Base-by-base conservation (phyloP, 64 coral and sea anemone species). In the Hydrozoanthus tunicans region DNA sequence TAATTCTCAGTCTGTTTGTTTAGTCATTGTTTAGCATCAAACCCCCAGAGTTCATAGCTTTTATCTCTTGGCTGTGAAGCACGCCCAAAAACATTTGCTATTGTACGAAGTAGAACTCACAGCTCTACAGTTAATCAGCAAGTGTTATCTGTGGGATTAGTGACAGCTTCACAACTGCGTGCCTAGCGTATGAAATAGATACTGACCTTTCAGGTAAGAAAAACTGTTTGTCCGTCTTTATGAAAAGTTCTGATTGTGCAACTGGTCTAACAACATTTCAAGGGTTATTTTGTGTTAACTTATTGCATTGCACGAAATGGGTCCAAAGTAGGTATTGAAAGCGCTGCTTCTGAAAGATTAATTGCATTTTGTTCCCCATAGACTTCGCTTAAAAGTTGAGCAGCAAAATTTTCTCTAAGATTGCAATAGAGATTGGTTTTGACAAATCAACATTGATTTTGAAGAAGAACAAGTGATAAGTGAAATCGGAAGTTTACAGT, bases 1-100 rank as follows among this genome's bases (percentile, higher is more conserved):
- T 97, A 97, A 97, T 91, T 91, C 95, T 92, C 78, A 89, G 92
- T 94, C 92, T 97, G 95, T 97, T 97, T 97, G 95, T 97, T 94
- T 97, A 92, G 95, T 92, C 79, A 97, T 97, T 97, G 95, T 97
- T 92, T 83, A 79, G 79, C 91, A 97, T 85, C 90, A 90, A 96
- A 89, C 92, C 95, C 95, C 90, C 81, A 72, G 92, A 93, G 92
- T 85, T 93, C 55, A 65, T 77, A 51, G 81, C 89, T 86, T 94
- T 96, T 94, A 93, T 94, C 88, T 90, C 79, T 77, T 54, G 77
- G 68, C 58, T 78, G 69, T 69, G 88, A 77, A 94, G 95, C 95
- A 94, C 95, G 95, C 90, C 92, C 95, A 70, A 90, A 94, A 90
- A 94, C 89, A 90, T 94, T 91, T 89, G 55, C 93, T 85, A 94